Conservation (phyloP, 2,113 vertebrate species). For the Siphamia tubifer region DNA sequence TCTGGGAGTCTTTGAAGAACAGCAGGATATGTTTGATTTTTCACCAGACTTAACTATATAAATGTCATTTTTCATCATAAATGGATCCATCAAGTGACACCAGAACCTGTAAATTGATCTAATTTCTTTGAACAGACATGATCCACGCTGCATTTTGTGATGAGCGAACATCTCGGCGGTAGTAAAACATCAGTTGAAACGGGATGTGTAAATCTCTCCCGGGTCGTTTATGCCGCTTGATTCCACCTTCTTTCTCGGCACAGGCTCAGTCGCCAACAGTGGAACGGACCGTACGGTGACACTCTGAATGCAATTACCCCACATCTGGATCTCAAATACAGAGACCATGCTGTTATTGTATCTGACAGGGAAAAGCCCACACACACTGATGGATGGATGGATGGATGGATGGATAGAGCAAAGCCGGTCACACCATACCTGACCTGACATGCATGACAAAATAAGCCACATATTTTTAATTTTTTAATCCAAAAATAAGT, state of each 20-base stretch:
- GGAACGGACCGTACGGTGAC: background rate
- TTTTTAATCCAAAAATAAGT: no score
- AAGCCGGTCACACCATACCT: no score
- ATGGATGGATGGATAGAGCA: no score
- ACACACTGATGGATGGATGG: background rate
- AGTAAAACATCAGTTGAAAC: background rate
- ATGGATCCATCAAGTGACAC: background rate
- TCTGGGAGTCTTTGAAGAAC: no score
- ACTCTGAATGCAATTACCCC: constrained; percentile 12
- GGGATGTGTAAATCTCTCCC: background rate
- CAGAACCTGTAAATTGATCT: background rate
- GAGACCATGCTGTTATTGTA: background rate
- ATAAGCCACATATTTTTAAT: no score
- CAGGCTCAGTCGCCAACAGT: background rate
- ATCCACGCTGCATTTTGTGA: background rate
- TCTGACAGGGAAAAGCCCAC: background rate
- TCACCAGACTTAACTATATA: background rate
- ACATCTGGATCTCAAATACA: background rate
- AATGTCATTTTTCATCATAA: no score
- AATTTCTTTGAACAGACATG: background rate
- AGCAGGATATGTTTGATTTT: background rate
- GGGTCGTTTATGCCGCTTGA: background rate
- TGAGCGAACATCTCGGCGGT: background rate
- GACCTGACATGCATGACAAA: no score
- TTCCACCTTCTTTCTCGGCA: background rate